Base-by-base conservation (phyloP, 2,797 vertebrate genomes). In the Pogonophryne albipinna region DNA sequence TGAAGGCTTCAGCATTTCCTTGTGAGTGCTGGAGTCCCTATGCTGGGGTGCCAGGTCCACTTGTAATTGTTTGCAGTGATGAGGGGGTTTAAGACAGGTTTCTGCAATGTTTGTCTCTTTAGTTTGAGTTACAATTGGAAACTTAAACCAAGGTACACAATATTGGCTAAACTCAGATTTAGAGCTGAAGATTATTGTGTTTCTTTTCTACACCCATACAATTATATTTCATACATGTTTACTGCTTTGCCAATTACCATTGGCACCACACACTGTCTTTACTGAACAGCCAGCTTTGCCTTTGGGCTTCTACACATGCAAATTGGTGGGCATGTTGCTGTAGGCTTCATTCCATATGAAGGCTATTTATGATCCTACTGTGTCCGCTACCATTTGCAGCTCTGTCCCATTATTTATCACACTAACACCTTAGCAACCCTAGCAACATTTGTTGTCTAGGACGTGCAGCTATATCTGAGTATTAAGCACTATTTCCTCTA, bases 61-160 rank as follows among this genome's bases (percentile, higher is more conserved):
- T 90, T 87, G 87, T 90, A 87, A 87, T 88, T 88, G 89, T 87
- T 86, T 77, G 71, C 51, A 55, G 60, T 19, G 75, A 82, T 75
- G 76, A 85, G 69, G 60, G 78, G 73, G 65, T 71, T 85, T 73
- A 56, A 73, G 58, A 60, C 61, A 72, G 72, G 44, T 76, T 80
- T 66, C 51, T 51, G 76, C 55, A 64, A 23, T 70, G 50, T 56
- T 66, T 31, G 44, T 34, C 53, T 76, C 46, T 74, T 76, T 46
- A 71, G 50, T 75, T 46, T 72, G n/a, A 68, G 58, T 4, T 55
- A 71, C 70, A 79, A 64, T 70, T 72, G 50, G 55, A 46, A 27
- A 19, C 50, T 64, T 45, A 47, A 70, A 74, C 41, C n/a, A 52
- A 70, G 71, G 12, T 27, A 49, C 34, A 69, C 41, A 34, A n/a